Evolutionary conservation across 2,113 vertebrate species (phyloP).

Genomic region (Dicaeum eximium): DNA sequence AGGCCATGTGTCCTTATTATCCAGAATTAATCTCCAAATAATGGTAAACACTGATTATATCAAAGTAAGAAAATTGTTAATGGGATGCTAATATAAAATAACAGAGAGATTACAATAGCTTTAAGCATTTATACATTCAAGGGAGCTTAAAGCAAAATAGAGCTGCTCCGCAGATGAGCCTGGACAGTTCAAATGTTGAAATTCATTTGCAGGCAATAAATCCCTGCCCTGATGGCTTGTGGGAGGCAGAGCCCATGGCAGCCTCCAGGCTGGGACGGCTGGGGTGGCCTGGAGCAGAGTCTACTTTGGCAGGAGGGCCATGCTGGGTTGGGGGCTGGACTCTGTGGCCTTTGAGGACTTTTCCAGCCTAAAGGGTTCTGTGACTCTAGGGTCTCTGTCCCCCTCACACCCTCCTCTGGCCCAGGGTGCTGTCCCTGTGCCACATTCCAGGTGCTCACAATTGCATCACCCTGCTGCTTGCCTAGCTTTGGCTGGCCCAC

Average conservation of each 20-base stretch:
- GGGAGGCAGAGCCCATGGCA: not conserved
- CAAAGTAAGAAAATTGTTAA: conserved; percentile 47
- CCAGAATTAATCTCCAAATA: conserved; percentile 31
- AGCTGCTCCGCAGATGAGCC: not conserved
- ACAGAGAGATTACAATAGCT: conserved; percentile 48
- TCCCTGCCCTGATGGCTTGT: not conserved
- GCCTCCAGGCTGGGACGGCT: not conserved
- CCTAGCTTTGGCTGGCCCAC: not conserved
- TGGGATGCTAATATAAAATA: conserved; percentile 43
- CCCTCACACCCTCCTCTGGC: not conserved
- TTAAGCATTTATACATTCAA: conserved; percentile 25
- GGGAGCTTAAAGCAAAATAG: conserved; percentile 50
- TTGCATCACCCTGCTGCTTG: rapidly evolving
- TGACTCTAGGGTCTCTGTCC: not conserved
- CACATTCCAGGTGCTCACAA: not conserved
- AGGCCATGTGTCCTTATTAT: not conserved
- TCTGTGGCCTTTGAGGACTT: not conserved
- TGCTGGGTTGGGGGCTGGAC: not conserved
- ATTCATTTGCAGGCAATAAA: conserved; percentile 40
- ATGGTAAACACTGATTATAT: conserved; percentile 15
- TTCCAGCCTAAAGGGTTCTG: not conserved
- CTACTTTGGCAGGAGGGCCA: not conserved
- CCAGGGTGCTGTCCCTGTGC: not conserved
- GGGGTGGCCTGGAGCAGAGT: not conserved
- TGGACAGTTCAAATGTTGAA: not conserved